These are phyloP conservation scores for Sebastes jordani DNA, from an alignment of 2,797 vertebrate species.

Conservation along the genomic window DNA sequence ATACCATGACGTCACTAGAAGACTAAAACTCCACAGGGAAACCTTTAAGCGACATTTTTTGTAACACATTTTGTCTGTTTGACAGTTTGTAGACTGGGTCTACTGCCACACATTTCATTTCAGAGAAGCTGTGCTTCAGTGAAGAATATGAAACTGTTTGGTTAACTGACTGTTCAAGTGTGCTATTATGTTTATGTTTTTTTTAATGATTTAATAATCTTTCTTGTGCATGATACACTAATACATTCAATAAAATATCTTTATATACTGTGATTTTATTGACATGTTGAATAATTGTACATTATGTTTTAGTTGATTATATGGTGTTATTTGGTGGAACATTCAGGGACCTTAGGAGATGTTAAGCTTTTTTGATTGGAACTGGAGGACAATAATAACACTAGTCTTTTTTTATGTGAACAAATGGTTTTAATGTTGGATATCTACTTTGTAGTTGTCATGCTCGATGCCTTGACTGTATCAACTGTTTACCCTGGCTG, in stretches of 20 bases:
- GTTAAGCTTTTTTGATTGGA: not conserved
- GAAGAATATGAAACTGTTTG: constrained; percentile 36
- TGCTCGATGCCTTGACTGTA: not conserved
- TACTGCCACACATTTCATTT: constrained; percentile 27
- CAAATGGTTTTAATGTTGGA: not conserved
- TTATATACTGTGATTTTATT: not conserved
- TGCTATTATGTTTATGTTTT: not conserved
- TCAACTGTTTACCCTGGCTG: not conserved
- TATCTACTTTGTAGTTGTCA: not conserved
- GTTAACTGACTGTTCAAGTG: not conserved
- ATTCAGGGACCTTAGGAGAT: not conserved
- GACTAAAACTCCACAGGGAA: not conserved
- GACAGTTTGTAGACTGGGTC: constrained; percentile 28
- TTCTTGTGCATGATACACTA: constrained; percentile 18
- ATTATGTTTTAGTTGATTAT: not conserved
- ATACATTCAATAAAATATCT: not conserved
- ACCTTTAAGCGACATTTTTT: not conserved
- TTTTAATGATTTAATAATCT: not conserved
- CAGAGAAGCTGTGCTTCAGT: constrained; percentile 48
- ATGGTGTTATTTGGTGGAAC: not conserved
- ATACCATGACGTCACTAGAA: not conserved
- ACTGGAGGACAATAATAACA: not conserved
- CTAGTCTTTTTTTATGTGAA: not conserved
- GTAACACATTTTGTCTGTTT: not conserved
- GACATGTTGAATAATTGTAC: not conserved